Base-by-base conservation (phyloP, 2,797 vertebrate genomes). In the Ctenopoma multispine region DNA sequence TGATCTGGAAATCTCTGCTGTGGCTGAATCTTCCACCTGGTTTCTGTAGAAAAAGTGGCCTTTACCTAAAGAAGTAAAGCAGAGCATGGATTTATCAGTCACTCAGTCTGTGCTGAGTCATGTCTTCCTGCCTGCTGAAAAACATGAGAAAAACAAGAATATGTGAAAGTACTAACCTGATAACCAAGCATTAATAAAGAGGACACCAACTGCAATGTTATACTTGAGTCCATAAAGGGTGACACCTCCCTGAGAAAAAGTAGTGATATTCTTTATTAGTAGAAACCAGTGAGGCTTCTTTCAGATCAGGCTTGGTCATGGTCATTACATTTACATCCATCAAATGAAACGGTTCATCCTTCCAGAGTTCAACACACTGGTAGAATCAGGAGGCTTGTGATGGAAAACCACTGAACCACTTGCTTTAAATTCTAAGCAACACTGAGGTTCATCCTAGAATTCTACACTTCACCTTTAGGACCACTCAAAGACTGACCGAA, bases 181-280 rank as follows among this genome's bases (percentile, higher is more conserved):
- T 2, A 96, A 87, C 95, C 95, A 96, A 6, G 95, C 92, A 18
- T 94, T 80, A 29, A 96, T 93, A 34, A 95, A 96, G 47, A 95
- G 92, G 65, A 96, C 79, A 1, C 94, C 92, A 18, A 94, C 90
- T 50, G 91, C 88, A 66, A 93, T 94, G 83, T 95, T 96, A 50
- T 94, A 85, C 75, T 91, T 94, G 50, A 96, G 68, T 54, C 95
- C 94, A 63, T 83, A 10, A 34, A 95, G 77, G 13, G 93, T 95
- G 14, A 96, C 93, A 54, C 93, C 94, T 78, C 93, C 94, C 93
- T 95, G 49, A 27, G 4, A 41, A 75, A 21, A n/a, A n/a, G n/a
- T n/a, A n/a, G n/a, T n/a, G n/a, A n/a, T n/a, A n/a, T n/a, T n/a
- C n/a, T n/a, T 63, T 5, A 63, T 38, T 20, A 23, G 23, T 20